phyloP scores from a whole-genome alignment of 2,888 invertebrate species.

The Cephus pulcher region DNA sequence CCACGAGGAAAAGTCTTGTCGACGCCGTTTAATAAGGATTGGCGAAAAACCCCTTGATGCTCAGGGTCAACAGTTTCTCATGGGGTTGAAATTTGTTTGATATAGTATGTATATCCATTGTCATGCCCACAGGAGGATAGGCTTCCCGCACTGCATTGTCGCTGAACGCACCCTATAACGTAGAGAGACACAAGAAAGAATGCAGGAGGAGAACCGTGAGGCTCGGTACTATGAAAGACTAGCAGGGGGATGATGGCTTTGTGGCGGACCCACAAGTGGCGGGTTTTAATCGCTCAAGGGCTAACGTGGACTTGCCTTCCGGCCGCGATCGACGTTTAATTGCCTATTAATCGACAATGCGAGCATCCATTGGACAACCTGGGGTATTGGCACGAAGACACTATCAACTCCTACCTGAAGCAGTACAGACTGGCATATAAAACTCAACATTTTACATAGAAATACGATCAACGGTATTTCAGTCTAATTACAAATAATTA shows the following conservation, averaged over 20 bases:
- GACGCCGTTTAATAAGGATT: slow-evolving; percentile 40
- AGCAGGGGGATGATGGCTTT: slow-evolving; percentile 32
- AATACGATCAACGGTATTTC: no score
- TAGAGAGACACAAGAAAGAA: slow-evolving; percentile 16
- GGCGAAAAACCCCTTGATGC: slow-evolving; percentile 14
- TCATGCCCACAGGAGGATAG: slow-evolving; percentile 47
- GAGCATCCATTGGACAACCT: neutral
- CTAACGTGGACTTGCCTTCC: slow-evolving; percentile 38
- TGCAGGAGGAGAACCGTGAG: slow-evolving; percentile 13
- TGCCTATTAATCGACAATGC: slow-evolving; percentile 29
- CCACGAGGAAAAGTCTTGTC: slow-evolving; percentile 44
- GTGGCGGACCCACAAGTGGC: slow-evolving; percentile 49
- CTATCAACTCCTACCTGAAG: no score
- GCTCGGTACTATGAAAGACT: no score
- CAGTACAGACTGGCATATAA: no score
- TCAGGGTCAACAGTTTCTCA: slow-evolving; percentile 48
- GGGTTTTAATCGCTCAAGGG: slow-evolving; percentile 49
- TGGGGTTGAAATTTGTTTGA: slow-evolving; percentile 51
- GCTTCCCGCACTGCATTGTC: slow-evolving; percentile 45
- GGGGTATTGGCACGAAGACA: no score
- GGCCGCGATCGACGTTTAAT: slow-evolving; percentile 25
- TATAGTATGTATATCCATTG: slow-evolving; percentile 55
- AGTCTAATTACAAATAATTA: no score
- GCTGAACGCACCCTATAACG: slow-evolving; percentile 26
- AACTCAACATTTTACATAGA: no score